phyloP scores from a whole-genome alignment of 2,888 invertebrate genomes.

The Merodon equestris region DNA sequence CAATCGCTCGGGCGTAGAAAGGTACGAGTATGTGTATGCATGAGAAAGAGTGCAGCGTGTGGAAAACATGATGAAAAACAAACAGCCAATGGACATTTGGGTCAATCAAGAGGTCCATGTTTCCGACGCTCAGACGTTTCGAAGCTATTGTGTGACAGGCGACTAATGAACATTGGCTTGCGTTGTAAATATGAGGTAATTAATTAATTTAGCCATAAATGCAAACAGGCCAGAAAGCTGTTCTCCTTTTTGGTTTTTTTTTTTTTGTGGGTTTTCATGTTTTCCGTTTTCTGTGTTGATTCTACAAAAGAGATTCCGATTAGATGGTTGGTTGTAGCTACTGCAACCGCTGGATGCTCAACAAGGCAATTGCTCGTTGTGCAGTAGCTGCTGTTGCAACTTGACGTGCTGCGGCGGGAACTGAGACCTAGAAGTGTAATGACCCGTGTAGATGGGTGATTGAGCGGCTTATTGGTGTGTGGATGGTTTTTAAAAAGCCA shows the following conservation, averaged over 20 bases:
- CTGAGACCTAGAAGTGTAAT: too few relatives aligned
- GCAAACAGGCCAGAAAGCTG: slow-evolving; percentile 46
- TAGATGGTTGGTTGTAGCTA: slow-evolving; percentile 22
- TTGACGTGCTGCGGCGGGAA: too few relatives aligned
- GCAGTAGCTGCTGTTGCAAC: too few relatives aligned
- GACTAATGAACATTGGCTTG: slow-evolving; percentile 54
- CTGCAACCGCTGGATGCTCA: too few relatives aligned
- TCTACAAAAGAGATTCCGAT: slow-evolving; percentile 39
- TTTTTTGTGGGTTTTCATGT: slow-evolving; percentile 19
- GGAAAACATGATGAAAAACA: slow-evolving; percentile 9
- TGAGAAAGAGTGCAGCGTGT: slow-evolving; percentile 1
- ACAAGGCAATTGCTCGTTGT: too few relatives aligned
- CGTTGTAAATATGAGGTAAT: slow-evolving; percentile 59
- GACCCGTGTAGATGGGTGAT: neutral
- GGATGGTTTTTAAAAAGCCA: too few relatives aligned
- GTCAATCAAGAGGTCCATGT: slow-evolving; percentile 57
- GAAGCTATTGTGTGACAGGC: slow-evolving; percentile 50
- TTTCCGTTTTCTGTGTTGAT: slow-evolving; percentile 7
- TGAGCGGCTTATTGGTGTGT: neutral
- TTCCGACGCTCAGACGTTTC: slow-evolving; percentile 10
- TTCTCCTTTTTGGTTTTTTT: too few relatives aligned
- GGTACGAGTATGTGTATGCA: too few relatives aligned
- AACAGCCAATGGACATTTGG: slow-evolving; percentile 46
- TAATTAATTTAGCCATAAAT: slow-evolving; percentile 63
- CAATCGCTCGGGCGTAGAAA: slow-evolving; percentile 18